phyloP scores from a whole-genome alignment of 2,888 invertebrate genomes.

The Cephonodes hylas region DNA sequence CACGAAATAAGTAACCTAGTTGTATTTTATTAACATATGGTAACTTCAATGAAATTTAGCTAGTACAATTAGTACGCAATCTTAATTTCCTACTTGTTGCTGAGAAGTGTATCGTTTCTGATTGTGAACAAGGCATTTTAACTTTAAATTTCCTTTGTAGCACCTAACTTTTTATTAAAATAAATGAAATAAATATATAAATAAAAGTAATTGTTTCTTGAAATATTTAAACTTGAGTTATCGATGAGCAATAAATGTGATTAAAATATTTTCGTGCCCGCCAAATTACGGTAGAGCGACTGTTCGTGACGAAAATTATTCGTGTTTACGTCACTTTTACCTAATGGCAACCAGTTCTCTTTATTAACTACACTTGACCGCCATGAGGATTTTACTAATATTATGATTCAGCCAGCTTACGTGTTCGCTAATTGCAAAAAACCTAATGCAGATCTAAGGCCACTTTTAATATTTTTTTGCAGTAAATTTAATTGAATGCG shows the following conservation, averaged over 20 bases:
- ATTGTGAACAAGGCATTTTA: background rate
- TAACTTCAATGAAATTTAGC: no score
- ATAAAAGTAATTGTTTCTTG: no score
- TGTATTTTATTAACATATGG: background rate
- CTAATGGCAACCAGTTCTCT: constrained; percentile 44
- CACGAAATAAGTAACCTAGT: no score
- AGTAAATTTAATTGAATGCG: no score
- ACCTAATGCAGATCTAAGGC: background rate
- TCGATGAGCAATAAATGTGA: background rate
- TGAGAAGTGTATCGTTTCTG: background rate
- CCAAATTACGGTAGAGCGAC: constrained; percentile 21
- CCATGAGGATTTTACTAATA: background rate
- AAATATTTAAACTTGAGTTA: no score
- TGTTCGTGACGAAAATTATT: constrained; percentile 31
- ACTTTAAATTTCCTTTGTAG: background rate
- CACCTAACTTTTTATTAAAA: background rate
- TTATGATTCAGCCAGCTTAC: background rate
- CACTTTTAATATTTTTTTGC: background rate
- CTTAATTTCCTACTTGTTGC: background rate
- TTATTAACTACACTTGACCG: constrained; percentile 34
- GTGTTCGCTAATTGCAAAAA: background rate
- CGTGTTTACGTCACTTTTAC: constrained; percentile 42
- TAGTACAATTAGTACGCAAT: background rate
- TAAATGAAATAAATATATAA: background rate
- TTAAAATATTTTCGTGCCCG: constrained; percentile 24